Conservation (phyloP, 2,113 vertebrate genomes). For the Brevimyrus niger region DNA sequence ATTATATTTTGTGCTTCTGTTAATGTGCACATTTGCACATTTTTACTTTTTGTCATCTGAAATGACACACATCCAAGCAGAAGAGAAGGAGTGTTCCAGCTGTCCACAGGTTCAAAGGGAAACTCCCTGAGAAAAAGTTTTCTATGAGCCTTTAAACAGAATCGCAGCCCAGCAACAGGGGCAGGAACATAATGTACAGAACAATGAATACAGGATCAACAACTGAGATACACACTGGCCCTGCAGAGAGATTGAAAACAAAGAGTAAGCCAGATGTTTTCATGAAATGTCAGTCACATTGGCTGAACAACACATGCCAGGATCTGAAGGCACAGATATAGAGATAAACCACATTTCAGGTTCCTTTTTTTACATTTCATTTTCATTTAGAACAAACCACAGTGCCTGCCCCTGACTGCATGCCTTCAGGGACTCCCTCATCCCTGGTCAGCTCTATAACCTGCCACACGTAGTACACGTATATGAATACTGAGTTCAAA, state of each 20-base stretch:
- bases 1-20: background rate
- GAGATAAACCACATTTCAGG: background rate
- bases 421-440: background rate
- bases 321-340: background rate
- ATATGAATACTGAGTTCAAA: background rate
- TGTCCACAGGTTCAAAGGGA: background rate
- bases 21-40: background rate
- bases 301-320: background rate
- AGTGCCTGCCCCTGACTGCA: background rate
- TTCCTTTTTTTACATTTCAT: background rate
- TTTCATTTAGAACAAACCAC: background rate
- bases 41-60: background rate
- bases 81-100: background rate
- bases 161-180: background rate
- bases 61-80: background rate
- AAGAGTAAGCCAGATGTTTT: background rate
- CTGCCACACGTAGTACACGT: background rate
- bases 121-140: background rate
- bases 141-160: background rate
- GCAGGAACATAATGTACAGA: conserved; percentile 37
- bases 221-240: background rate
- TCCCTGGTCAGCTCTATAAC: background rate
- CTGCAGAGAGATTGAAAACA: background rate
- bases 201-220: conserved; percentile 4
- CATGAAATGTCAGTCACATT: background rate